Evolutionary conservation across 2,113 vertebrate species (phyloP), one percentile per base, ranked within the genome.

Genomic region (Equus przewalskii): DNA sequence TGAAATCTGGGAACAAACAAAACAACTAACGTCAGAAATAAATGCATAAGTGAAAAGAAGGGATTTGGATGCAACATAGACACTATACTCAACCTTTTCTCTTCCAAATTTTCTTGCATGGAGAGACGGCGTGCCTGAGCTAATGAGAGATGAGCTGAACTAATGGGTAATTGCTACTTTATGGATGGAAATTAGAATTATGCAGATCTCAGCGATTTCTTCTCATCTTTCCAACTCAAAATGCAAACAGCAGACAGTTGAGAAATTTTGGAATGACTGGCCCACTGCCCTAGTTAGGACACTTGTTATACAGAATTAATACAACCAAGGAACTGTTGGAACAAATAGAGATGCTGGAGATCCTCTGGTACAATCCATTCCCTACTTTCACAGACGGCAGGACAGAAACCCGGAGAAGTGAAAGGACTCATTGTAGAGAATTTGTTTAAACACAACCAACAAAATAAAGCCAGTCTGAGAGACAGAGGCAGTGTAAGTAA

Each of bases 121-220:
- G 30, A 87, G 76, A 83, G 75, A 21, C 97, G 86, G 94, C 54
- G 72, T 51, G 62, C 80, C 78, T 64, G 70, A 56, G 49, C 75
- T 36, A 76, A 49, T 49, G 80, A 97, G 96, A 87, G 96, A 96
- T 79, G 97, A 96, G 96, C 95, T 97, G 97, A 97, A 97, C 95
- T 94, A 96, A 98, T 96, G 95, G 95, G 49, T 97, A 97, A 98
- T 97, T 98, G 86, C 96, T 95, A 94, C 95, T 98, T 97, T 96
- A 94, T 89, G 97, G 97, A 80, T 73, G 70, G 84, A 96, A 98
- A 97, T 96, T 85, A 94, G 92, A 97, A 89, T 94, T 96, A 84
- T 92, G 95, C 89, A 94, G 95, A 97, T 94, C 96, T 94, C 96
- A 97, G 96, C 95, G 14, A 92, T 90, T 97, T 96, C 95, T 95